A percentile compares a stretch with the other conserved stretches of the same genome.
These are phyloP conservation scores for Microhierax caerulescens DNA, from an alignment of 2,797 vertebrate genomes.

Conservation along the genomic window DNA sequence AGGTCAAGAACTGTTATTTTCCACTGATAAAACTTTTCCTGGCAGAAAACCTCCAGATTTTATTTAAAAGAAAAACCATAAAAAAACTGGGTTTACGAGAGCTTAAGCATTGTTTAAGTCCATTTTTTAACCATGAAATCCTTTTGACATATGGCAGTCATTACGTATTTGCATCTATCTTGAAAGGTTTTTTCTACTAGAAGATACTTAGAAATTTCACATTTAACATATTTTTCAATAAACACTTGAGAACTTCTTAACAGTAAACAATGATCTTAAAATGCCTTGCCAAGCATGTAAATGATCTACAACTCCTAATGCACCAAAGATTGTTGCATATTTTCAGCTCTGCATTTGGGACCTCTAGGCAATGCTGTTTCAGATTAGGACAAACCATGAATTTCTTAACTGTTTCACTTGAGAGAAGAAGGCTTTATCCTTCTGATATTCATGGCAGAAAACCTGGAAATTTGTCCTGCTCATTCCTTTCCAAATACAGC, in stretches of 20 bases:
- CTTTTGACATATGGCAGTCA: constrained; percentile 78
- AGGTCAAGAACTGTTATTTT: constrained; percentile 66
- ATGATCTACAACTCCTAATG: constrained; percentile 44
- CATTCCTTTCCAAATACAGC: constrained; percentile 23
- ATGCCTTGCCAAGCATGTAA: constrained; percentile 58
- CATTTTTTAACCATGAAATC: constrained; percentile 59
- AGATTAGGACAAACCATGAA: constrained; percentile 64
- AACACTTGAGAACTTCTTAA: constrained; percentile 67
- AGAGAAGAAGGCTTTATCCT: constrained; percentile 54
- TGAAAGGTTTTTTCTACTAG: constrained; percentile 64
- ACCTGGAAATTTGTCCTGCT: constrained; percentile 47
- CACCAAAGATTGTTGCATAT: constrained; percentile 28
- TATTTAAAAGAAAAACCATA: constrained; percentile 54
- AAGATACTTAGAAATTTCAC: constrained; percentile 57
- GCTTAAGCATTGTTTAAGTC: constrained; percentile 68
- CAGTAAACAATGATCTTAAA: constrained; percentile 66
- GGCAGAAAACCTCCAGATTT: constrained; percentile 53
- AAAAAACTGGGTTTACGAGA: constrained; percentile 62
- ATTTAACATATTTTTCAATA: constrained; percentile 72
- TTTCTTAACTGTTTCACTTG: constrained; percentile 60
- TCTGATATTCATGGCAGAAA: constrained; percentile 57
- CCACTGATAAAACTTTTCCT: constrained; percentile 62
- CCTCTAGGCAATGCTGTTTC: constrained; percentile 69
- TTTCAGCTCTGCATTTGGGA: constrained; percentile 60
- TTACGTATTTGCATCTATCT: constrained; percentile 74